Evolutionary conservation across 2,797 vertebrate species (phyloP), one percentile per base, ranked within the genome.

Genomic region (Melanotaenia trifasciata): DNA sequence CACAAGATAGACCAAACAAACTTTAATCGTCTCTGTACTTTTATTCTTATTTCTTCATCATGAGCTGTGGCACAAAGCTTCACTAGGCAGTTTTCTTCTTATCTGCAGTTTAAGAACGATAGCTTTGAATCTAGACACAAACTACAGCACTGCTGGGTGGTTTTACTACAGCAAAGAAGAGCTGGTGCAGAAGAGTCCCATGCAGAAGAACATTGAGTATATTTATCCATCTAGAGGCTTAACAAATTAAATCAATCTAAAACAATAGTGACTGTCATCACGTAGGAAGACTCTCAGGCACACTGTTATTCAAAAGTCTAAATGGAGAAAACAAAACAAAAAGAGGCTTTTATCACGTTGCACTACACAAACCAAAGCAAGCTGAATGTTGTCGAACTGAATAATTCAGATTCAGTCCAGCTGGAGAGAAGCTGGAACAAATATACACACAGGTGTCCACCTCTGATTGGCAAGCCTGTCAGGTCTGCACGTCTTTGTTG

Each of bases 31-130:
- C 51, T 81, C 45, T 72, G 64, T 12, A 64, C 36, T 5, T 88
- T 88, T 89, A 89, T 88, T 90, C 63, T 58, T 53, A 70, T 58
- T 54, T 62, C 32, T 76, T 64, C 18, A 51, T 70, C 47, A 20
- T 50, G 64, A 86, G 61, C 66, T 3, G 33, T 35, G 18, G 75
- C 67, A 77, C 59, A 57, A 78, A 71, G 64, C 62, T 33, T 53
- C 45, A 68, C 38, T 26, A 45, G 69, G 70, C 72, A 12, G 20
- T 51, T 1, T 58, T 57, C 26, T 40, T 18, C 47, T 64, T 22
- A 33, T 33, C 32, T 33, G 50, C 64, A 65, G 45, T 32, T 74
- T 67, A 59, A 67, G 7, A 79, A 70, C 7, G 50, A 40, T 2
- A 75, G 56, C 26, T 70, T 53, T n/a, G 32, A 70, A 45, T 62